Conservation (phyloP, 2,113 vertebrate species). For the Eretmochelys imbricata region DNA sequence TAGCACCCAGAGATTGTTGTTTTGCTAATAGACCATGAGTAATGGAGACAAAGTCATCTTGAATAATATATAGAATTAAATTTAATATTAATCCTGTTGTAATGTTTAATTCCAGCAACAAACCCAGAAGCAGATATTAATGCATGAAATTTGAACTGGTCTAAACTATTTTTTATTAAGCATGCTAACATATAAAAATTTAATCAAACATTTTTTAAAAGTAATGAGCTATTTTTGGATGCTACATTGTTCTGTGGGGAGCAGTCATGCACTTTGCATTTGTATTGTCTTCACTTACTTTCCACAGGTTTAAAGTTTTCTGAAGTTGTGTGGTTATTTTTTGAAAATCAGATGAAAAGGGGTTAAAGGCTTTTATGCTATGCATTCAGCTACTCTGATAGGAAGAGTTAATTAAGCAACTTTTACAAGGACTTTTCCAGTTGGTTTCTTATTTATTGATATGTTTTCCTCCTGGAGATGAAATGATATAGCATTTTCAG, state of each 20-base stretch:
- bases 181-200: conserved; percentile 15
- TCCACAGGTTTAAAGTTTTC: not conserved
- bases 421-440: not conserved
- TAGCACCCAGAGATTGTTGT: not conserved
- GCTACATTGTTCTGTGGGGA: not conserved
- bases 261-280: not conserved
- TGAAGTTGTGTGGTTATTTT: not conserved
- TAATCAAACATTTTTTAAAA: conserved; percentile 21
- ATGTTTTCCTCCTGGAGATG: not conserved
- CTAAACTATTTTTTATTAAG: conserved; percentile 42
- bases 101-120: conserved; percentile 25
- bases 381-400: not conserved
- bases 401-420: not conserved
- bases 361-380: not conserved
- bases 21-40: not conserved
- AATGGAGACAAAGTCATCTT: conserved; percentile 1
- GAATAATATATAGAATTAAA: conserved; percentile 26
- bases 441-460: not conserved
- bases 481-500: conserved; percentile 57
- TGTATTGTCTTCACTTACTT: not conserved
- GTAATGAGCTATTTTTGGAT: not conserved
- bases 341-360: not conserved
- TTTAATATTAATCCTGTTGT: conserved; percentile 30
- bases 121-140: conserved; percentile 28
- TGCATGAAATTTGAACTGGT: conserved; percentile 7